phyloP scores from a whole-genome alignment of 2,113 vertebrate genomes.

The Nothocercus nigrocapillus region DNA sequence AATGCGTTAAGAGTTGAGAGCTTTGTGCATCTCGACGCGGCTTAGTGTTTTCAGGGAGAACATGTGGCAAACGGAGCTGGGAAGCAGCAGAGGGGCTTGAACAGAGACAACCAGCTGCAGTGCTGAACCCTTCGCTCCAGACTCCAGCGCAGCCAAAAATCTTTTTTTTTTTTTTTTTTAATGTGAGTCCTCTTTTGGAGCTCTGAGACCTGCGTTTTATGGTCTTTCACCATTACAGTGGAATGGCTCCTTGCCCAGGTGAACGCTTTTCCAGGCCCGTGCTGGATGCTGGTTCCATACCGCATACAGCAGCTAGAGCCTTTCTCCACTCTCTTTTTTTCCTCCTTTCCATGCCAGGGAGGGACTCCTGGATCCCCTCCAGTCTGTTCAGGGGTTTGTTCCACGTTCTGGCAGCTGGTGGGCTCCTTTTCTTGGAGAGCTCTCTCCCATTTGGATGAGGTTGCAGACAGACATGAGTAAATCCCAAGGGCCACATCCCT shows the following conservation, averaged over 20 bases:
- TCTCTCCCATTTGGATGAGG: background rate
- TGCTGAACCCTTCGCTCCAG: background rate
- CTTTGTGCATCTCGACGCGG: background rate
- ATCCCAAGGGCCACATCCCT: background rate
- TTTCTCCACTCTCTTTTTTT: background rate
- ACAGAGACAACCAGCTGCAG: rapidly evolving
- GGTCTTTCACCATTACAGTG: rapidly evolving
- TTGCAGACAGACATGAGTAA: background rate
- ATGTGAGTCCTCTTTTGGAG: background rate
- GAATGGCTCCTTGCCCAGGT: background rate
- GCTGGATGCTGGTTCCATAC: background rate
- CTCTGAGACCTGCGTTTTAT: background rate
- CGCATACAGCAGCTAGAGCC: background rate
- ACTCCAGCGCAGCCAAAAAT: background rate
- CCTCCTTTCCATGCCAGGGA: rapidly evolving
- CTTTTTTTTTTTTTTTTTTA: background rate
- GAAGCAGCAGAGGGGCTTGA: background rate
- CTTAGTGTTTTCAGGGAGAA: background rate
- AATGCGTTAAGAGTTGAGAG: background rate
- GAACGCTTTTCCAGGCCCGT: background rate
- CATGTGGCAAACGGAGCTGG: background rate
- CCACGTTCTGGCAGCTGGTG: rapidly evolving
- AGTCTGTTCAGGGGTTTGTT: background rate
- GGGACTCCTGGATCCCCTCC: background rate
- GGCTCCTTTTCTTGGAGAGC: background rate